Conservation (phyloP, 2,888 invertebrate genomes). For the Kuschelorhynchus macadamiae region DNA sequence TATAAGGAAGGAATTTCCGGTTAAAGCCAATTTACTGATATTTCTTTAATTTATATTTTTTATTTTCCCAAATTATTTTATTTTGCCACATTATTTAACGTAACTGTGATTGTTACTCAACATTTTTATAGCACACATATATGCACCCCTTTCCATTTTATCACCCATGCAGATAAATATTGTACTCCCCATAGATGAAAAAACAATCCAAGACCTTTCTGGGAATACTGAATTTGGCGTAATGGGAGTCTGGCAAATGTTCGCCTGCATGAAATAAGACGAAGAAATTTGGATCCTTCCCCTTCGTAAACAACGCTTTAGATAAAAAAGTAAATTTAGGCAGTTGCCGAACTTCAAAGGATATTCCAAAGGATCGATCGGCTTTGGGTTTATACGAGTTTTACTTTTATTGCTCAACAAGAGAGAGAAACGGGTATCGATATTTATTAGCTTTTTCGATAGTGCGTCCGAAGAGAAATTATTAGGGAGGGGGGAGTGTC, state of each 20-base stretch:
- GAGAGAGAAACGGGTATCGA: too few relatives aligned
- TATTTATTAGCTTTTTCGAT: too few relatives aligned
- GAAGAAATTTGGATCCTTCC: slow-evolving; percentile 20
- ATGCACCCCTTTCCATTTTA: too few relatives aligned
- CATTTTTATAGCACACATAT: too few relatives aligned
- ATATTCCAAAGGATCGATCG: slow-evolving; percentile 26
- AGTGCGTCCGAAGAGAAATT: too few relatives aligned
- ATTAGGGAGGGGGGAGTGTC: too few relatives aligned
- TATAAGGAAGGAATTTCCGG: too few relatives aligned
- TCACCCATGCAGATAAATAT: not conserved
- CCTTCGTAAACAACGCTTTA: slow-evolving; percentile 33
- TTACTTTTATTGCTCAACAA: not conserved
- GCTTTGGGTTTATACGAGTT: slow-evolving; percentile 1
- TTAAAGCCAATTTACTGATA: too few relatives aligned
- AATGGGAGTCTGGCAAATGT: slow-evolving; percentile 2
- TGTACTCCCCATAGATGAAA: not conserved
- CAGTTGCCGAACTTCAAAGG: slow-evolving; percentile 27
- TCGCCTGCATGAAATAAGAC: slow-evolving; percentile 27
- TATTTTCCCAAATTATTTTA: too few relatives aligned
- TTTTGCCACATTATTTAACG: too few relatives aligned
- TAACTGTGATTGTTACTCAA: too few relatives aligned
- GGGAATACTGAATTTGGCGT: not conserved
- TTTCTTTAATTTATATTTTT: too few relatives aligned
- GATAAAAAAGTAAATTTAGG: slow-evolving; percentile 39
- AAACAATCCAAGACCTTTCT: not conserved